Conservation (phyloP, 2,888 invertebrate species). For the Drosophila buzzatii region DNA sequence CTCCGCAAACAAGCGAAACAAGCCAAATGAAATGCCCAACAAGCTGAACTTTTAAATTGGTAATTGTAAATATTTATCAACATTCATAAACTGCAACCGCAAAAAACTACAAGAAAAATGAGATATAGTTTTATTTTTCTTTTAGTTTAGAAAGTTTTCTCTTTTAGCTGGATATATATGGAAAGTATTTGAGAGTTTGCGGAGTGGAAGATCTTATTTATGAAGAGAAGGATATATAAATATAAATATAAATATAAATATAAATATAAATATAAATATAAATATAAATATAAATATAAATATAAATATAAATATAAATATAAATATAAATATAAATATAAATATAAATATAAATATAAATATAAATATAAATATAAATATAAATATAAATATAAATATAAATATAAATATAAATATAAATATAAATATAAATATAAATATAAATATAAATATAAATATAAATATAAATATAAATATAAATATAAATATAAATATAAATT, state of each 20-base stretch:
- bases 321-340: neutral
- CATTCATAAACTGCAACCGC: constrained; percentile 55
- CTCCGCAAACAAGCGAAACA: constrained; percentile 36
- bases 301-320: no score
- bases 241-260: neutral
- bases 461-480: no score
- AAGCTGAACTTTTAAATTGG: constrained; percentile 72
- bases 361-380: no score
- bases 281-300: neutral
- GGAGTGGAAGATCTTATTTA: neutral
- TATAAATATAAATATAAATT: no score
- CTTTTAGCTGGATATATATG: neutral
- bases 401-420: neutral
- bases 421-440: neutral
- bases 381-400: no score
- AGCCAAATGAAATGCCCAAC: constrained; percentile 47
- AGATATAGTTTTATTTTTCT: constrained; percentile 4
- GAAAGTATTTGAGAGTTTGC: constrained; percentile 8
- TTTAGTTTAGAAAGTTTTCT: constrained; percentile 11
- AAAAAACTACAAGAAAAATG: constrained; percentile 23
- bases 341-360: no score
- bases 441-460: no score
- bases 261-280: neutral
- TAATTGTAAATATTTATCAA: constrained; percentile 79
- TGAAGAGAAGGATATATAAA: neutral